Conservation (phyloP, 1,140 invertebrate species). For the Paraescarpia echinospica region DNA sequence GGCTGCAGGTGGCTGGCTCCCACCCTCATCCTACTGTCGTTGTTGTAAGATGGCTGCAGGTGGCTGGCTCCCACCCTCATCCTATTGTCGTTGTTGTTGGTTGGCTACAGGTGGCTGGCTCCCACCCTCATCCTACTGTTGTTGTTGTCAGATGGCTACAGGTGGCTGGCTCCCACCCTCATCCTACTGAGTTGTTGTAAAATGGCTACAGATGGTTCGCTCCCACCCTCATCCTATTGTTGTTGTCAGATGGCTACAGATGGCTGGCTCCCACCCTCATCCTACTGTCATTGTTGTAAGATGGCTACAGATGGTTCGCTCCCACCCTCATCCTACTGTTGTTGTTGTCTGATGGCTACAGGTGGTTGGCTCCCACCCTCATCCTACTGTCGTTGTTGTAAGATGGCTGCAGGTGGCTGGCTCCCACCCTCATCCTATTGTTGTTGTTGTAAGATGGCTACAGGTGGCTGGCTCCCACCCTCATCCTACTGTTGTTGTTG, state of each 20-base stretch:
- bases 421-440: conserved; percentile 67
- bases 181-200: conserved; percentile 53
- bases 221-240: conserved; percentile 65
- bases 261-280: conserved; percentile 72
- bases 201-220: conserved; percentile 65
- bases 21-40: conserved; percentile 65
- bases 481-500: conserved; percentile 58
- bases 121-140: conserved; percentile 66
- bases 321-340: conserved; percentile 66
- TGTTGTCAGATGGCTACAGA: conserved; percentile 56
- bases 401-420: conserved; percentile 65
- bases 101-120: conserved; percentile 65
- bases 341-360: conserved; percentile 54
- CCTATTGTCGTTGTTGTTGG: conserved; percentile 54
- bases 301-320: conserved; percentile 65
- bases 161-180: conserved; percentile 72
- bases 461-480: conserved; percentile 70
- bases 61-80: conserved; percentile 72
- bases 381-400: conserved; percentile 46
- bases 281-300: conserved; percentile 54
- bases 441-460: conserved; percentile 55
- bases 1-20: conserved; percentile 67
- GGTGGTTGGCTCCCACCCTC: conserved; percentile 72
- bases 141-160: conserved; percentile 54
- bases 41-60: conserved; percentile 54